Conservation (phyloP, 2,888 invertebrate species). For the Coenonympha glycerion region DNA sequence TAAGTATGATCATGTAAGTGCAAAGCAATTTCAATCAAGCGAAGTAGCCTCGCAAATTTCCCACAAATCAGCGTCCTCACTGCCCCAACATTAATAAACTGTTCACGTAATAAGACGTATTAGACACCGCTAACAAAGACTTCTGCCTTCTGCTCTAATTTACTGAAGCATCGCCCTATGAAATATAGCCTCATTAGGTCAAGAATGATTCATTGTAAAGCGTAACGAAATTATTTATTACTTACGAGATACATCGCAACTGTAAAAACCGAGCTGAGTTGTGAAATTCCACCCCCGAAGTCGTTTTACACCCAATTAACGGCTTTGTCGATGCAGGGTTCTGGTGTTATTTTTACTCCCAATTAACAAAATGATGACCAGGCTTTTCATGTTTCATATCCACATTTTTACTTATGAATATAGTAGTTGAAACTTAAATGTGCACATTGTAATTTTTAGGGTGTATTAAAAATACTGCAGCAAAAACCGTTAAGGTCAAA, state of each 20-base stretch:
- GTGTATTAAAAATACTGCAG: no score
- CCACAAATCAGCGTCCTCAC: constrained; percentile 15
- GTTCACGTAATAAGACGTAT: constrained; percentile 18
- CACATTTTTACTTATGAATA: no score
- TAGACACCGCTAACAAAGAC: constrained; percentile 5
- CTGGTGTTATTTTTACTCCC: no score
- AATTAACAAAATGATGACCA: no score
- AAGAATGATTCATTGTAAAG: neutral
- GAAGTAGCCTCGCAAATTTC: constrained; percentile 11
- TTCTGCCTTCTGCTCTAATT: constrained; percentile 1
- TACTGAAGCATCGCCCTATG: neutral
- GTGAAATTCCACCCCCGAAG: neutral
- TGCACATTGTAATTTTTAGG: no score
- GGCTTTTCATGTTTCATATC: no score
- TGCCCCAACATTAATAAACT: constrained; percentile 12
- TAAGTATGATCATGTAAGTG: neutral
- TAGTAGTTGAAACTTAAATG: no score
- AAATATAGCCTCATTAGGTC: constrained; percentile 8
- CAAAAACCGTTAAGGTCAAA: no score
- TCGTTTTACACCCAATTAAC: neutral
- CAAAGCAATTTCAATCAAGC: constrained; percentile 14
- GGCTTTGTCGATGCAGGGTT: no score
- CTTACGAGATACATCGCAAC: neutral
- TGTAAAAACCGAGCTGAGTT: neutral
- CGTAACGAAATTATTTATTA: neutral